Evolutionary conservation across 2,113 vertebrate genomes (phyloP).

Genomic region (Oncorhynchus clarkii): DNA sequence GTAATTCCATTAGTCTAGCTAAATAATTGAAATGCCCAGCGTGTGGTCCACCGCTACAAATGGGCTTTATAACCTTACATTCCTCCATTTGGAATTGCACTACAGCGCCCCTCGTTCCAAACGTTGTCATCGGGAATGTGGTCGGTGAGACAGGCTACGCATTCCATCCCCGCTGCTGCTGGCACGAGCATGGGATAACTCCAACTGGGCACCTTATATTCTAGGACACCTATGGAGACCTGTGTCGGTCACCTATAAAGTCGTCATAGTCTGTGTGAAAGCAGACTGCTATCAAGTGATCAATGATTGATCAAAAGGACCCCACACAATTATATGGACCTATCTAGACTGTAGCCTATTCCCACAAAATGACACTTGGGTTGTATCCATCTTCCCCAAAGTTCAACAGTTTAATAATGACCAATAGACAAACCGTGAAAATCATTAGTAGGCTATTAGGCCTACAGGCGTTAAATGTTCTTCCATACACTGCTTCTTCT

Average conservation of each 20-base stretch:
- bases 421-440: too few relatives aligned
- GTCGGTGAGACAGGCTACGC: conserved; percentile 50
- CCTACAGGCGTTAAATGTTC: too few relatives aligned
- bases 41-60: conserved; percentile 70
- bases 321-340: background rate
- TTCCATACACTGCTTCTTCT: too few relatives aligned
- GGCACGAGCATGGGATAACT: conserved; percentile 33
- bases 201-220: conserved; percentile 32
- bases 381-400: too few relatives aligned
- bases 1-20: conserved; percentile 67
- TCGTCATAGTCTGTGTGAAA: too few relatives aligned
- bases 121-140: conserved; percentile 44
- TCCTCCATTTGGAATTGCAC: conserved; percentile 59
- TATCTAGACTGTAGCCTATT: too few relatives aligned
- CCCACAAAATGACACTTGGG: too few relatives aligned
- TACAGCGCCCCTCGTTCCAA: conserved; percentile 54
- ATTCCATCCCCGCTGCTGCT: conserved; percentile 50
- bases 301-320: background rate
- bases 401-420: too few relatives aligned
- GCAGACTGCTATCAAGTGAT: background rate
- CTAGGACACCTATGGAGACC: too few relatives aligned
- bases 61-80: conserved; percentile 64
- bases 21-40: conserved; percentile 66
- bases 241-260: too few relatives aligned
- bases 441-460: too few relatives aligned